Evolutionary conservation across 2,888 invertebrate genomes (phyloP).

Genomic region (Thecocarcelia acutangulata): DNA sequence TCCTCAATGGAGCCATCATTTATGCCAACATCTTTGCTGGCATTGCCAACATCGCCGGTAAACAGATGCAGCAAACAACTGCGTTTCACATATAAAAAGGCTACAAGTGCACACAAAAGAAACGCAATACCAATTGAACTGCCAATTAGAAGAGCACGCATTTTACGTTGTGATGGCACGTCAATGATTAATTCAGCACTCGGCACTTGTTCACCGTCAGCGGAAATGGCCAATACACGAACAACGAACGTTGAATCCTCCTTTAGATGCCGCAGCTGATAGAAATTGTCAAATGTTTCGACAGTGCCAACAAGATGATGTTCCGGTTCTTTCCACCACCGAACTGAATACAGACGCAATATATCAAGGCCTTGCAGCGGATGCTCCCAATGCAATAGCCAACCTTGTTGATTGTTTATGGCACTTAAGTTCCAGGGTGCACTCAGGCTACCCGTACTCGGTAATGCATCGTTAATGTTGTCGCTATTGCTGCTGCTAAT

Average conservation of each 20-base stretch:
- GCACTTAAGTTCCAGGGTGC: slow-evolving; percentile 87
- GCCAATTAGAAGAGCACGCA: slow-evolving; percentile 87
- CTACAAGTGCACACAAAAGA: slow-evolving; percentile 85
- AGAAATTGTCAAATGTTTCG: slow-evolving; percentile 87
- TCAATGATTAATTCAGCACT: slow-evolving; percentile 85
- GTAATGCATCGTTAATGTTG: slow-evolving; percentile 28
- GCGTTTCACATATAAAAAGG: slow-evolving; percentile 83
- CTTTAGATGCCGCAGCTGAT: slow-evolving; percentile 86
- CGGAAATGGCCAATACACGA: slow-evolving; percentile 86
- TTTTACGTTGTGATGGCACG: slow-evolving; percentile 87
- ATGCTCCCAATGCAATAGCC: slow-evolving; percentile 88
- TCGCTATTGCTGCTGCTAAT: slow-evolving; percentile 25
- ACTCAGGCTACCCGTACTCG: slow-evolving; percentile 71
- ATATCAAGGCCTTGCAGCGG: slow-evolving; percentile 84
- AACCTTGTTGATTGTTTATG: slow-evolving; percentile 87
- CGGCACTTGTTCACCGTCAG: slow-evolving; percentile 84
- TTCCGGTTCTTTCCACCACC: slow-evolving; percentile 87
- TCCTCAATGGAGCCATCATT: slow-evolving; percentile 63
- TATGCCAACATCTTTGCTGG: slow-evolving; percentile 47
- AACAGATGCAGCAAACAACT: slow-evolving; percentile 78
- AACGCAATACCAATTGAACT: slow-evolving; percentile 87
- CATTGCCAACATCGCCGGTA: slow-evolving; percentile 65
- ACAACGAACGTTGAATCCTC: slow-evolving; percentile 89
- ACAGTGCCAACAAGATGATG: slow-evolving; percentile 85
- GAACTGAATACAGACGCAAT: slow-evolving; percentile 85